Conservation (phyloP, 2,797 vertebrate species). For the Atherinosoma microstoma region DNA sequence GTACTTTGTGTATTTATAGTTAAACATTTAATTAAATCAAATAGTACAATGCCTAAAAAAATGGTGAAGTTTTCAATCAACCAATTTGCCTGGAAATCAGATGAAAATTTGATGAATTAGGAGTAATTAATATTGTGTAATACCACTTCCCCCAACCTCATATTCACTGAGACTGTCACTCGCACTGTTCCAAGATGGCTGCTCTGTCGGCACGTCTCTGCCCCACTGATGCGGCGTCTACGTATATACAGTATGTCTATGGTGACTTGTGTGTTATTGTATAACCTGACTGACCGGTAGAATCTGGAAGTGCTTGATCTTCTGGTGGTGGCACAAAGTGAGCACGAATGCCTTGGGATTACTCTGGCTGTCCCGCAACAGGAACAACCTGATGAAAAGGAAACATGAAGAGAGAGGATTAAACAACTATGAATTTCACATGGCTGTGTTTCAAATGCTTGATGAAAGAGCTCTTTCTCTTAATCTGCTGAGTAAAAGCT, state of each 20-base stretch:
- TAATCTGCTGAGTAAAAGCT: constrained; percentile 1
- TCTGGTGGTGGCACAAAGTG: constrained; percentile 98
- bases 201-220: no score
- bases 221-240: no score
- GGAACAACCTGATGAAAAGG: constrained; percentile 88
- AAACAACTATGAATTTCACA: not conserved
- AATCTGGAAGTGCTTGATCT: constrained; percentile 99
- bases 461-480: not conserved
- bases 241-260: no score
- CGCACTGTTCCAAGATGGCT: not conserved
- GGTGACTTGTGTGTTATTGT: not conserved
- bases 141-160: no score
- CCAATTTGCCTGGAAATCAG: no score
- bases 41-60: no score
- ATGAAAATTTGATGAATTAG: no score
- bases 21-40: no score
- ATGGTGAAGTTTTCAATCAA: no score
- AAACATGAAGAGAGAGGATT: not conserved
- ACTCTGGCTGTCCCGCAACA: constrained; percentile 98
- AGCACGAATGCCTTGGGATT: constrained; percentile 99
- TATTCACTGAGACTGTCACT: not conserved
- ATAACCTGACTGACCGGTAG: constrained; percentile 89
- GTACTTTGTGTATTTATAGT: no score
- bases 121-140: no score
- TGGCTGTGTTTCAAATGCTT: not conserved